These are phyloP conservation scores for Diabrotica undecimpunctata DNA, from an alignment of 1,140 invertebrate genomes.

Conservation along the genomic window DNA sequence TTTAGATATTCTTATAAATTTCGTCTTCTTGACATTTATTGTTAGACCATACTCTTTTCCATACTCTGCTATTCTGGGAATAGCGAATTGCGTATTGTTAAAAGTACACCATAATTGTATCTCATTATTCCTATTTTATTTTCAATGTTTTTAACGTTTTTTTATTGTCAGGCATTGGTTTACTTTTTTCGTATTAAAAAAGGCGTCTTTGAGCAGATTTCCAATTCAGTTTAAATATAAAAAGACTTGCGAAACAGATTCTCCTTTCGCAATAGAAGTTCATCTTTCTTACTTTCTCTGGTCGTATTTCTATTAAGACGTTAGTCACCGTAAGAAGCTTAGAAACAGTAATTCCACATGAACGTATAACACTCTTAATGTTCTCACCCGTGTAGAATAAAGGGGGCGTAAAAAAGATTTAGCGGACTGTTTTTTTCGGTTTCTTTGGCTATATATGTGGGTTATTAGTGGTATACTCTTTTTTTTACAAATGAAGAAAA, in stretches of 20 bases:
- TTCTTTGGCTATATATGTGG: background rate
- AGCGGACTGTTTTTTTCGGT: background rate
- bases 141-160: no score
- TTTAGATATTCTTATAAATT: no score
- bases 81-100: no score
- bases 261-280: background rate
- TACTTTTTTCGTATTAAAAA: no score
- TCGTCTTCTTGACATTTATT: no score
- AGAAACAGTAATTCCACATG: background rate
- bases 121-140: no score
- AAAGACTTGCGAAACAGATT: background rate
- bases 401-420: background rate
- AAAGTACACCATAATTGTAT: no score
- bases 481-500: background rate
- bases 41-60: no score
- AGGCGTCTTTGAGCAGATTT: no score
- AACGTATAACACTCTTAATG: slow-evolving; percentile 2
- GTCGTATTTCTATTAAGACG: background rate
- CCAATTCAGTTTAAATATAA: background rate
- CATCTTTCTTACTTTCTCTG: background rate
- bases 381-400: slow-evolving; percentile 2
- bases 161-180: no score
- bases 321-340: slow-evolving; percentile 1
- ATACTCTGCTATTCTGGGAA: no score
- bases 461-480: background rate